Evolutionary conservation across 2,797 vertebrate species (phyloP).

Genomic region (Aulostomus chinensis): DNA sequence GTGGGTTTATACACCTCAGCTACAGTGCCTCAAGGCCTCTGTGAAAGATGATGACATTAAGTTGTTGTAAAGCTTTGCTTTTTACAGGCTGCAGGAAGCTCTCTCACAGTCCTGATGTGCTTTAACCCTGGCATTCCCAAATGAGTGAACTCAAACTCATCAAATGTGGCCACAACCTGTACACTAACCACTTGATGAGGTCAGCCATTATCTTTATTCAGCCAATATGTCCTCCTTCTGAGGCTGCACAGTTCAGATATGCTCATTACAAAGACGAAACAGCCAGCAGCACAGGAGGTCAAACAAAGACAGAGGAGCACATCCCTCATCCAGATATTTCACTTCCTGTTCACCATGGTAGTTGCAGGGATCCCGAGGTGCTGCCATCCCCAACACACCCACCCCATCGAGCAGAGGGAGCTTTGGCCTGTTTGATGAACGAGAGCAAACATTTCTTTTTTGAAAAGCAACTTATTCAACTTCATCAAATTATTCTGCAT

Average conservation of each 20-base stretch:
- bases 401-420: too few species aligned
- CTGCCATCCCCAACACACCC: too few species aligned
- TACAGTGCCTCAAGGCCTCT: background rate
- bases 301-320: background rate
- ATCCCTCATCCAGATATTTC: too few species aligned
- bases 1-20: background rate
- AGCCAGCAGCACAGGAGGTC: background rate
- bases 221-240: constrained; percentile 7
- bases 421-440: too few species aligned
- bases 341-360: too few species aligned
- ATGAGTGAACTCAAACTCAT: background rate
- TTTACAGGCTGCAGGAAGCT: background rate
- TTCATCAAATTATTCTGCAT: too few species aligned
- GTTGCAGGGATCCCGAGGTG: too few species aligned
- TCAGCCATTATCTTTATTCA: constrained; percentile 31
- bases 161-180: constrained; percentile 1
- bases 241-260: constrained; percentile 15
- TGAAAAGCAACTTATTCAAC: too few species aligned
- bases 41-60: background rate
- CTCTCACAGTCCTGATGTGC: background rate
- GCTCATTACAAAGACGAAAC: constrained; percentile 21
- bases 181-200: constrained; percentile 22
- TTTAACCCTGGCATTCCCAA: constrained; percentile 2
- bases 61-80: background rate
- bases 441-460: too few species aligned